Conservation (phyloP, 2,888 invertebrate genomes). For the Hipparchia sbordonii region DNA sequence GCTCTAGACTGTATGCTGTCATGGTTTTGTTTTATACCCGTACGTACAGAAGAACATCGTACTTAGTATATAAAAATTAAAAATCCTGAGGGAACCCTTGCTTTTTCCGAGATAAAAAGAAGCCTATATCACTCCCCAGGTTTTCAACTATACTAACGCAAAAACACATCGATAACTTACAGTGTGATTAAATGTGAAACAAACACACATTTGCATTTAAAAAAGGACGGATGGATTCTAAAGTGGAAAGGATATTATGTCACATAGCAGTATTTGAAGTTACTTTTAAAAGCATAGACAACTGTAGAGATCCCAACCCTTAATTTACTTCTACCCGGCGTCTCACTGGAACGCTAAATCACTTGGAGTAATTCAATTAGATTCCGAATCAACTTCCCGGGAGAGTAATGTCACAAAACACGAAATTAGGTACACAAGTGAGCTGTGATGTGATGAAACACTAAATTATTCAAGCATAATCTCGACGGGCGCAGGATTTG, state of each 20-base stretch:
- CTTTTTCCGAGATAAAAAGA: no score
- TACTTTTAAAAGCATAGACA: neutral
- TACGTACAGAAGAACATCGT: no score
- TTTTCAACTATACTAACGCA: no score
- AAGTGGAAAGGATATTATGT: neutral
- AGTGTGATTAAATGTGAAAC: no score
- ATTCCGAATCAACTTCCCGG: constrained; percentile 12
- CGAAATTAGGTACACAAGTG: constrained; percentile 23
- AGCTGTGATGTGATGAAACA: constrained; percentile 30
- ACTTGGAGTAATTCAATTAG: constrained; percentile 22
- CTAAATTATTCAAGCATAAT: constrained; percentile 34
- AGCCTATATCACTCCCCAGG: no score
- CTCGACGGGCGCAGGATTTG: constrained; percentile 22
- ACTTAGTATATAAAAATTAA: no score
- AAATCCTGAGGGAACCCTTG: no score
- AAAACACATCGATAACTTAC: no score
- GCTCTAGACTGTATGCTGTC: no score
- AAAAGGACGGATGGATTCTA: neutral
- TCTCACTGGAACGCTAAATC: neutral
- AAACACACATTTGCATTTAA: no score
- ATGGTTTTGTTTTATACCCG: no score
- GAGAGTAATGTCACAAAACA: constrained; percentile 20
- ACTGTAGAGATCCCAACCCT: neutral
- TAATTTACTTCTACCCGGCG: neutral
- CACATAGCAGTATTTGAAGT: neutral